phyloP scores from a whole-genome alignment of 2,113 vertebrate species.

The Arothron firmamentum region DNA sequence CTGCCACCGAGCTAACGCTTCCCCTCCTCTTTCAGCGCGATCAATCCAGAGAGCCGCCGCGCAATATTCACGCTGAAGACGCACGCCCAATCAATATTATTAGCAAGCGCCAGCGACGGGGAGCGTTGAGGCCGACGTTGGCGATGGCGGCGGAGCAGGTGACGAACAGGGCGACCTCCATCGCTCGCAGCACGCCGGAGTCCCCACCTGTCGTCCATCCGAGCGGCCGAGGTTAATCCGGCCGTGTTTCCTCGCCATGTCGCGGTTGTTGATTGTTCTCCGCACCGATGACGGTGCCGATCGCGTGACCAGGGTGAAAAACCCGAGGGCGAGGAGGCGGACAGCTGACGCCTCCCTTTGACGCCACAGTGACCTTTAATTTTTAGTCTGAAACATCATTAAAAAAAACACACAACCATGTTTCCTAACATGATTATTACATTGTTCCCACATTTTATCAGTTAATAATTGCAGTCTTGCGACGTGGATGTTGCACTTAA shows the following conservation, averaged over 20 bases:
- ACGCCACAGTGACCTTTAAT: constrained; percentile 50
- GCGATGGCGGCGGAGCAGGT: constrained; percentile 25
- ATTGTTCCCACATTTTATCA: neutral
- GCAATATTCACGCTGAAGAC: constrained; percentile 50
- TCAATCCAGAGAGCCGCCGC: constrained; percentile 43
- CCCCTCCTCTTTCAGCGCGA: constrained; percentile 40
- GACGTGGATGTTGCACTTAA: neutral
- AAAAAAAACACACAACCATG: neutral
- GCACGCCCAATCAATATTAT: constrained; percentile 53
- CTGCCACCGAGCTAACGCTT: constrained; percentile 59
- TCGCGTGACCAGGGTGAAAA: constrained; percentile 20
- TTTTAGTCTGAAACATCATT: constrained; percentile 29
- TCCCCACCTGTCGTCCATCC: neutral
- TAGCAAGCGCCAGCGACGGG: constrained; percentile 39
- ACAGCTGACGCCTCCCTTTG: constrained; percentile 56
- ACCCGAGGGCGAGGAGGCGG: constrained; percentile 52
- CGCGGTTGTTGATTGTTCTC: constrained; percentile 31
- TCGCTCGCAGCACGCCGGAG: constrained; percentile 9
- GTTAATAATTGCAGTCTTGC: neutral
- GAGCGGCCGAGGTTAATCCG: constrained; percentile 42
- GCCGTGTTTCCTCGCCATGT: constrained; percentile 46
- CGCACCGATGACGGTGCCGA: constrained; percentile 6
- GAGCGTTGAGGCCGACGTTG: constrained; percentile 1
- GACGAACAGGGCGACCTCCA: constrained; percentile 13
- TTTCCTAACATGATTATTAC: neutral